Evolutionary conservation across 1,140 invertebrate species (phyloP).

Genomic region (Panagrolaimus sp.): DNA sequence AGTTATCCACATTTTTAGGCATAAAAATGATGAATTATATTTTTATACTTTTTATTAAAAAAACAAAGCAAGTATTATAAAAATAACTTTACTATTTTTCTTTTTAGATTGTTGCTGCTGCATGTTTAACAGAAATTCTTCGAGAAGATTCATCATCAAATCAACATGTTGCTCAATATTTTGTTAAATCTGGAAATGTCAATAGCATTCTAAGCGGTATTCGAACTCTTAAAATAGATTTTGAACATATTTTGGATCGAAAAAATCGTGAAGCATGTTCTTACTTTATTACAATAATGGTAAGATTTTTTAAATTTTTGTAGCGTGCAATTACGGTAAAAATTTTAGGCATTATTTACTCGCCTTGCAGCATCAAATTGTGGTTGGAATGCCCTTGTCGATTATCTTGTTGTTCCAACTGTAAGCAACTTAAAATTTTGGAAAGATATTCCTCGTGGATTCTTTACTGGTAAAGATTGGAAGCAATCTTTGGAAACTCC

Average conservation of each 20-base stretch:
- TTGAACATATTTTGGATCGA: conserved; percentile 8
- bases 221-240: not conserved
- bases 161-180: not conserved
- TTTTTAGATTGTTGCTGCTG: conserved; percentile 13
- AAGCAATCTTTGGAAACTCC: not conserved
- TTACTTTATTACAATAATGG: not conserved
- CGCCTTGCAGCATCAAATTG: not conserved
- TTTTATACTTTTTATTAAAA: too few relatives aligned
- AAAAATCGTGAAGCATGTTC: not conserved
- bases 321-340: not conserved
- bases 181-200: conserved; percentile 10
- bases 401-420: not conserved
- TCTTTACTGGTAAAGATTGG: conserved; percentile 7
- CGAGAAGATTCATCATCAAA: not conserved
- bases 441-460: not conserved
- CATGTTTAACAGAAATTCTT: conserved; percentile 11
- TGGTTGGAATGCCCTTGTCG: conserved; percentile 8
- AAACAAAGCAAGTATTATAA: too few relatives aligned
- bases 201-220: not conserved
- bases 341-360: not conserved
- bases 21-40: too few relatives aligned
- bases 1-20: too few relatives aligned
- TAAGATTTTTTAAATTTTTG: not conserved
- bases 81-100: too few relatives aligned
- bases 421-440: not conserved